Evolutionary conservation across 2,888 invertebrate species (phyloP).

Genomic region (Plebejus argus): DNA sequence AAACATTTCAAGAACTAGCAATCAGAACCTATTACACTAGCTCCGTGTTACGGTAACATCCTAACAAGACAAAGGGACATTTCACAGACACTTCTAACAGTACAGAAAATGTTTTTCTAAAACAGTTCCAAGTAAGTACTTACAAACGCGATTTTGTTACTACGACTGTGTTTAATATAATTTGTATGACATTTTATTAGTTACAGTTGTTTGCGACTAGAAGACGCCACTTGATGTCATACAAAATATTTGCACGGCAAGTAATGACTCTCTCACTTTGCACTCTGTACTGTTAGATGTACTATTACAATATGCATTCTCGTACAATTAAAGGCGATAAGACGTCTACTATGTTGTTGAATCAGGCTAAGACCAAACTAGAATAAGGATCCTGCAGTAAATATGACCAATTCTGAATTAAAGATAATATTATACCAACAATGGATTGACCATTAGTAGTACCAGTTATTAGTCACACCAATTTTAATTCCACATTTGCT

Average conservation of each 20-base stretch:
- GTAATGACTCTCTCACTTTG: not conserved
- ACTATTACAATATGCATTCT: not conserved
- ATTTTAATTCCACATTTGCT: not conserved
- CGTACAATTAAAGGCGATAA: not conserved
- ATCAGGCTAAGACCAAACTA: not conserved
- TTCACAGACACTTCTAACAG: conserved; percentile 13
- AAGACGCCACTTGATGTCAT: not conserved
- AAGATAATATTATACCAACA: not conserved
- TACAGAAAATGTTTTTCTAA: conserved; percentile 13
- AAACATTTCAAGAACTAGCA: conserved; percentile 1
- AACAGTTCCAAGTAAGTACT: too few species aligned
- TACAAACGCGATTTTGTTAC: too few species aligned
- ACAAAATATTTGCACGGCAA: not conserved
- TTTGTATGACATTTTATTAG: not conserved
- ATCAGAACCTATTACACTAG: conserved; percentile 17
- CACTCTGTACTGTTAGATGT: conserved; percentile 7
- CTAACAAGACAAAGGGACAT: not conserved
- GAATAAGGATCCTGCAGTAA: not conserved
- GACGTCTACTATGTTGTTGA: not conserved
- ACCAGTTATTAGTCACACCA: not conserved
- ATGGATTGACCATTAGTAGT: not conserved
- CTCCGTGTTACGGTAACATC: not conserved
- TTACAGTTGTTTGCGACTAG: too few species aligned
- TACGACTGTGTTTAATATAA: too few species aligned
- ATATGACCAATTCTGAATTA: not conserved